Evolutionary conservation across 2,113 vertebrate genomes (phyloP), one percentile per base, ranked within the genome.

Genomic region (Catharus minimus): DNA sequence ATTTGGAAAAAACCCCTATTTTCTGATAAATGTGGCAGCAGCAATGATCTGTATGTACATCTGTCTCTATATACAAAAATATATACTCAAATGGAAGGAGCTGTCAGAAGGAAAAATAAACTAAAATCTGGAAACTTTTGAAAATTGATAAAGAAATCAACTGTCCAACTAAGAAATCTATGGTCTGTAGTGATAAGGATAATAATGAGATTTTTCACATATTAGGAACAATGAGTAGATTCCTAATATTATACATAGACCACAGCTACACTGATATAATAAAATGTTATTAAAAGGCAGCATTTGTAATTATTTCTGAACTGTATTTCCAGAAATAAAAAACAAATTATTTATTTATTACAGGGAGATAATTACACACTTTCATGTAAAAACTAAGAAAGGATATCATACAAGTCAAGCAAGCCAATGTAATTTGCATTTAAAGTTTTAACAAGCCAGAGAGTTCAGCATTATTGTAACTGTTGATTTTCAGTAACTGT

Each of bases 151-250:
- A 68, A 52, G 30, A 50, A 86, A 58, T 23, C 13, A 53, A 33
- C 19, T 39, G 3, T 12, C 36, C 21, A n/a, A 23, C 39, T 16
- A 6, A 74, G 7, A 47, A 55, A 50, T 43, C 13, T 38, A 1
- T 36, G 3, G 1, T 41, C 17, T 2, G 0, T n/a, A 49, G 5
- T 4, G 19, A 52, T 14, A 50, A 43, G 20, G 11, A 53, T 5
- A 66, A 72, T 15, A 62, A 67, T 6, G 26, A 71, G 13, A 55
- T 78, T 89, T 86, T 55, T 50, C 5, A 43, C 46, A 13, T 4
- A 18, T 41, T 66, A 50, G 13, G 20, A 90, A 11, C 4, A 44
- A 33, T 27, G 0, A 49, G 62, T 47, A 56, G 2, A 28, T 78
- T 87, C 22, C 10, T 82, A 44, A 22, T 67, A 79, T 26, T 61